A percentile compares a stretch with the other conserved stretches of the same genome.
phyloP scores from a whole-genome alignment of 2,113 vertebrate genomes.

The Burhinus bistriatus region DNA sequence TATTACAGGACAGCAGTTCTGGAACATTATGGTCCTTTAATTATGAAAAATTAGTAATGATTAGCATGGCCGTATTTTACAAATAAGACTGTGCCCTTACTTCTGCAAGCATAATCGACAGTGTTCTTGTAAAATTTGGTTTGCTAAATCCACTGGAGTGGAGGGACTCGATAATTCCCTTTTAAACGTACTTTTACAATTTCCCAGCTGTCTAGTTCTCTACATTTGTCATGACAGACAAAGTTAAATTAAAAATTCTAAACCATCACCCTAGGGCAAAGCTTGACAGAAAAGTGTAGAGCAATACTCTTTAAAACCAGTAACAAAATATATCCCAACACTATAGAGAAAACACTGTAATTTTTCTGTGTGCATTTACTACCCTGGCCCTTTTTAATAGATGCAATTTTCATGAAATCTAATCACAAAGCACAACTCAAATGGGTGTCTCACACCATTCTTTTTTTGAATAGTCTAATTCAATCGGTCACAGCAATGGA shows the following conservation, averaged over 20 bases:
- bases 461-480: slow-evolving; percentile 51
- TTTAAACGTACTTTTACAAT: neutral
- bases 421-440: slow-evolving; percentile 44
- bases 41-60: neutral
- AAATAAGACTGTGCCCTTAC: neutral
- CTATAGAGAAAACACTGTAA: neutral
- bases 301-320: slow-evolving; percentile 1
- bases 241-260: slow-evolving; percentile 55
- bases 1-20: neutral
- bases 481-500: slow-evolving; percentile 25
- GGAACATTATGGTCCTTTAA: neutral
- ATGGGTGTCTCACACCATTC: neutral
- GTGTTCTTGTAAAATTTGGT: neutral
- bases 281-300: neutral
- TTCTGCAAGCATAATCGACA: neutral
- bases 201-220: slow-evolving; percentile 15
- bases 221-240: neutral
- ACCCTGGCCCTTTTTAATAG: slow-evolving; percentile 15
- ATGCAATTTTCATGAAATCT: slow-evolving; percentile 33
- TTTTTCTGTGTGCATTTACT: slow-evolving; percentile 8
- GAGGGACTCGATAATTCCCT: neutral
- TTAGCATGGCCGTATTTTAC: neutral
- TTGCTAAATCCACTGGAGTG: neutral
- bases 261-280: slow-evolving; percentile 16
- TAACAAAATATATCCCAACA: neutral